Conservation (phyloP, 2,113 vertebrate species). For the Zosterops japonicus region DNA sequence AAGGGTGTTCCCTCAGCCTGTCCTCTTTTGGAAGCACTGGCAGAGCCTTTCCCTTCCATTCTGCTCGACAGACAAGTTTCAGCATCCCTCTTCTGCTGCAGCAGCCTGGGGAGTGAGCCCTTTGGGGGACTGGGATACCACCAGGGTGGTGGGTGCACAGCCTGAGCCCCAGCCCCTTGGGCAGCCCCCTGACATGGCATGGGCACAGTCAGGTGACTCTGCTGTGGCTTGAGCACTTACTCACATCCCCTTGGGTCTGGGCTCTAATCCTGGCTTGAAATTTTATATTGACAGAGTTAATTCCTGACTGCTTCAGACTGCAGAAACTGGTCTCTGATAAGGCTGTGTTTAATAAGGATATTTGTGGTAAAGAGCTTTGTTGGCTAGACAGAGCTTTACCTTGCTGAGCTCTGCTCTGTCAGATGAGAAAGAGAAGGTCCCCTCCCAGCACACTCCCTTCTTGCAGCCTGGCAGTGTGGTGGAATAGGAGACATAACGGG, state of each 20-base stretch:
- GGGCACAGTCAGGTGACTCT: neutral
- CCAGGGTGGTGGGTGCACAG: neutral
- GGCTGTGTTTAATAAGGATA: conserved; percentile 64
- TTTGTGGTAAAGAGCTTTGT: conserved; percentile 61
- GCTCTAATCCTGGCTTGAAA: conserved; percentile 45
- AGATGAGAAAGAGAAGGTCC: neutral
- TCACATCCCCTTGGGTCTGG: neutral
- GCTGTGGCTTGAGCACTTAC: neutral
- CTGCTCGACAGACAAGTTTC: neutral
- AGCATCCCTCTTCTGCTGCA: neutral
- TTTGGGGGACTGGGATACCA: rapidly evolving
- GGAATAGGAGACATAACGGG: neutral
- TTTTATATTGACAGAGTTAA: conserved; percentile 58
- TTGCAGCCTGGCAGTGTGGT: neutral
- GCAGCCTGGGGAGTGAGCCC: neutral
- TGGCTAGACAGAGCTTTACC: conserved; percentile 63
- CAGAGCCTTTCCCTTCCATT: neutral
- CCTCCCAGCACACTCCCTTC: neutral
- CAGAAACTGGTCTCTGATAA: conserved; percentile 58
- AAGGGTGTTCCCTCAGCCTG: neutral
- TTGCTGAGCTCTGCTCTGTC: conserved; percentile 1
- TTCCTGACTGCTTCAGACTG: conserved; percentile 52
- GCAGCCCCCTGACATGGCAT: rapidly evolving
- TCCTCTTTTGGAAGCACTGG: neutral
- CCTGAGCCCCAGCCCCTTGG: rapidly evolving